phyloP scores from a whole-genome alignment of 2,797 vertebrate species.

The Chiroxiphia lanceolata region DNA sequence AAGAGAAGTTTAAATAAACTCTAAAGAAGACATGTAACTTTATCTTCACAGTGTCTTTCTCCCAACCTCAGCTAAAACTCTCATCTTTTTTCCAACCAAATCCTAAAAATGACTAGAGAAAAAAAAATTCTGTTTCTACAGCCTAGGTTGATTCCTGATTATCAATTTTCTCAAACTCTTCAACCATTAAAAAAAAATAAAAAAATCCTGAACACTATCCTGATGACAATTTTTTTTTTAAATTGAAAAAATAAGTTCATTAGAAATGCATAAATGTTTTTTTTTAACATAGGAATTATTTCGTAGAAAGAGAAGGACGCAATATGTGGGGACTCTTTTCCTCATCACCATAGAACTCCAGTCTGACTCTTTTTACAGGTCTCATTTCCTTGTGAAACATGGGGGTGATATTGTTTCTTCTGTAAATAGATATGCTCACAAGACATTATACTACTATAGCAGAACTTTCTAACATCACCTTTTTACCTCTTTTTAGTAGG shows the following conservation, averaged over 20 bases:
- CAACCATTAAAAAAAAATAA: neutral
- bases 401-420: neutral
- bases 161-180: neutral
- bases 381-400: neutral
- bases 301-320: neutral
- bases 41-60: neutral
- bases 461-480: neutral
- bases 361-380: neutral
- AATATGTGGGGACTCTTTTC: neutral
- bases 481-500: neutral
- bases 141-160: neutral
- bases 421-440: neutral
- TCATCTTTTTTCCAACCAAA: neutral
- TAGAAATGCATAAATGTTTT: neutral
- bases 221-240: neutral
- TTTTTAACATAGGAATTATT: neutral
- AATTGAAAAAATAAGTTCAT: neutral
- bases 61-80: neutral
- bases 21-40: constrained; percentile 20
- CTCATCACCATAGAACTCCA: neutral
- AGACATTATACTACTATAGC: neutral
- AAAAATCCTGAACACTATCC: neutral
- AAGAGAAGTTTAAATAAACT: constrained; percentile 50
- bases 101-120: neutral
- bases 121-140: neutral